phyloP scores from a whole-genome alignment of 2,113 vertebrate genomes.

The Peromyscus polionotus region DNA sequence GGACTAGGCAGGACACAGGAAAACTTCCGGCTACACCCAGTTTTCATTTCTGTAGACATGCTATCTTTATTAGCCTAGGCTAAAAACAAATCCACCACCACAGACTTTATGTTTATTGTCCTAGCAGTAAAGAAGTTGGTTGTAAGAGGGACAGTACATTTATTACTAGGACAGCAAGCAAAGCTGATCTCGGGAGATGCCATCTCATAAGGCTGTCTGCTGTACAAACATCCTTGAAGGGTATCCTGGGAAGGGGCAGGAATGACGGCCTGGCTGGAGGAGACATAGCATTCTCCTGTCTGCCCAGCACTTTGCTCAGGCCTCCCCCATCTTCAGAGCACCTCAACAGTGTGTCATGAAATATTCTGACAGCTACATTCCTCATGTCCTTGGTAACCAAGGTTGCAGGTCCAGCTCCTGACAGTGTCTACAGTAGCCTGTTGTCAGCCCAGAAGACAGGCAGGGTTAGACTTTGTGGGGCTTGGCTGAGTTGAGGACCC shows the following conservation, averaged over 20 bases:
- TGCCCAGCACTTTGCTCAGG: background rate
- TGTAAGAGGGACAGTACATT: background rate
- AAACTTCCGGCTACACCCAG: background rate
- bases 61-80: background rate
- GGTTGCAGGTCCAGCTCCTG: background rate
- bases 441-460: conserved; percentile 14
- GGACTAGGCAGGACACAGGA: too few species aligned
- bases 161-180: background rate
- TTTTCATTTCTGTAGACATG: background rate
- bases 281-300: background rate
- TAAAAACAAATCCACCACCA: background rate
- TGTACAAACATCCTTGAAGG: background rate
- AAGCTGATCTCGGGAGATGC: background rate
- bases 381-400: background rate
- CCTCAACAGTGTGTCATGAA: background rate
- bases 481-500: background rate
- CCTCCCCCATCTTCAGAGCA: background rate
- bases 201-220: background rate
- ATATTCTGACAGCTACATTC: background rate
- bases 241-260: background rate
- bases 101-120: background rate
- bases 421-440: background rate
- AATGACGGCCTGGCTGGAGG: background rate
- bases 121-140: background rate
- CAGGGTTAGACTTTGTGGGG: background rate